Percentiles rank a stretch among this genome's conserved stretches.
phyloP scores from a whole-genome alignment of 2,888 invertebrate genomes.

The Theretra japonica region DNA sequence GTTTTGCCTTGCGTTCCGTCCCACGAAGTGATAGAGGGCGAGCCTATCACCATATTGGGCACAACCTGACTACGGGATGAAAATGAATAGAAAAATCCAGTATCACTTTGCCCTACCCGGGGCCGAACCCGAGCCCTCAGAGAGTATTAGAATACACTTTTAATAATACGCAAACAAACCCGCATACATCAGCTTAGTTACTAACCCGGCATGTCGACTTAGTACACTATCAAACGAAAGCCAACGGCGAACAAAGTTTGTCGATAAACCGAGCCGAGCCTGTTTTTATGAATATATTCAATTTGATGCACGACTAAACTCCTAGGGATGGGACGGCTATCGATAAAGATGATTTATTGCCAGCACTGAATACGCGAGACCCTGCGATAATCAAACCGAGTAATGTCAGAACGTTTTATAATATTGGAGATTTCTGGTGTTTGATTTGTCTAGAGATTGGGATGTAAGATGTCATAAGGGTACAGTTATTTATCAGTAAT shows the following conservation, averaged over 20 bases:
- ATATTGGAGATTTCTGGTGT: background rate
- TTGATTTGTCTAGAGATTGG: background rate
- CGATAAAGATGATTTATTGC: conserved; percentile 34
- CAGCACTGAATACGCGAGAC: conserved; percentile 22
- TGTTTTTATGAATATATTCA: conserved; percentile 65
- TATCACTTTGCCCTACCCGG: no score
- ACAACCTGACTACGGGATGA: no score
- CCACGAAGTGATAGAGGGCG: no score
- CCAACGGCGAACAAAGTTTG: conserved; percentile 54
- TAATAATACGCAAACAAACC: background rate
- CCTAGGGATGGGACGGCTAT: conserved; percentile 47
- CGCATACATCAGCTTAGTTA: conserved; percentile 33
- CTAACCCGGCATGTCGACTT: conserved; percentile 42
- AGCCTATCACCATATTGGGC: no score
- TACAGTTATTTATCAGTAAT: background rate
- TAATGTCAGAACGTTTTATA: conserved; percentile 6
- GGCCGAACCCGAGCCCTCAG: no score
- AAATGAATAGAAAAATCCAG: no score
- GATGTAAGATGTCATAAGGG: no score
- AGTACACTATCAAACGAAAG: conserved; percentile 48
- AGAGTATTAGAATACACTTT: background rate
- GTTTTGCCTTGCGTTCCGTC: no score
- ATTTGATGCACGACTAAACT: conserved; percentile 64
- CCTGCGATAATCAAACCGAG: conserved; percentile 8
- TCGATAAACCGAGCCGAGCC: conserved; percentile 48